Conservation (phyloP, 1,140 invertebrate genomes). For the Tetranychus urticae region DNA sequence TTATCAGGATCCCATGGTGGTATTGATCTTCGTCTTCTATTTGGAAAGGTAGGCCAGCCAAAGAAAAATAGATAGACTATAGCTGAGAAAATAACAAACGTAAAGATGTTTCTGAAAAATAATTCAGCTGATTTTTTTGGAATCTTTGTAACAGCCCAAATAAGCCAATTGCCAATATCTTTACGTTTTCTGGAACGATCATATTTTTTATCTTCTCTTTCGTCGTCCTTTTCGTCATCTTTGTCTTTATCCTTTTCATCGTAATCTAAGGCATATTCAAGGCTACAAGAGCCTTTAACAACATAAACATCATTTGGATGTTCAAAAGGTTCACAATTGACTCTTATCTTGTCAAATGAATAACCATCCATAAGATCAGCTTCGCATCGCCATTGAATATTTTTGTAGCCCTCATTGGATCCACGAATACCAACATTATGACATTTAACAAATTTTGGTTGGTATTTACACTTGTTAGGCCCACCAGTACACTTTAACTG, state of each 20-base stretch:
- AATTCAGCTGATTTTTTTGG: too few relatives aligned
- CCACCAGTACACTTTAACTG: conserved; percentile 32
- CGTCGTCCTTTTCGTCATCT: neutral
- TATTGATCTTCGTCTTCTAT: too few relatives aligned
- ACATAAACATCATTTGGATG: conserved; percentile 31
- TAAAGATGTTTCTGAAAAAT: too few relatives aligned
- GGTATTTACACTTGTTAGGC: conserved; percentile 17
- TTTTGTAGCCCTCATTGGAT: conserved; percentile 9
- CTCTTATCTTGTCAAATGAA: conserved; percentile 28
- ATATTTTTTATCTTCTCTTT: neutral
- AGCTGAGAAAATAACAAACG: too few relatives aligned
- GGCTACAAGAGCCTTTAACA: conserved; percentile 29
- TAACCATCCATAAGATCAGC: conserved; percentile 29
- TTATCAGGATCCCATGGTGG: too few relatives aligned
- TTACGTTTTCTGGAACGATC: too few relatives aligned
- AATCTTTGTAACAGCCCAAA: too few relatives aligned
- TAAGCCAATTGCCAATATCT: too few relatives aligned
- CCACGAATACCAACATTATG: conserved; percentile 32
- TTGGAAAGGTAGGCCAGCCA: too few relatives aligned
- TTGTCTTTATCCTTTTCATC: neutral
- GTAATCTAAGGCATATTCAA: conserved; percentile 1
- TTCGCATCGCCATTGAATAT: conserved; percentile 35
- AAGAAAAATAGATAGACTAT: too few relatives aligned
- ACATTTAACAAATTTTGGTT: conserved; percentile 29
- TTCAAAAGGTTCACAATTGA: conserved; percentile 23